Conservation (phyloP, 2,797 vertebrate species). For the Galagoides demidoff region DNA sequence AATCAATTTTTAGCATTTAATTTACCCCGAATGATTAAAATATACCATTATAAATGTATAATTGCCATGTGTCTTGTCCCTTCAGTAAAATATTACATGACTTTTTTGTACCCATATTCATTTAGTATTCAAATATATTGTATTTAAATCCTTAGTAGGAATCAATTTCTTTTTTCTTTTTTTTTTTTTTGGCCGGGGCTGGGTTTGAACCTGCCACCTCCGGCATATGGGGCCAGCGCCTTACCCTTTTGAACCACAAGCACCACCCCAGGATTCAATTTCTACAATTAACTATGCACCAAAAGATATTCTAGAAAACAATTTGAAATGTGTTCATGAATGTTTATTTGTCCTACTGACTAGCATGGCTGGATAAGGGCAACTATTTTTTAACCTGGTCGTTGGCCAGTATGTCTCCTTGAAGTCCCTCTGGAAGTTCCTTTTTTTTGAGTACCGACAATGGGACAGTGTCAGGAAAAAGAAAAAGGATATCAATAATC, state of each 20-base stretch:
- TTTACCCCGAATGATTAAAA: conserved; percentile 67
- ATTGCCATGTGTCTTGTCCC: conserved; percentile 23
- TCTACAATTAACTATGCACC: neutral
- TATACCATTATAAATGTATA: conserved; percentile 48
- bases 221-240: too few relatives aligned
- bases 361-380: neutral
- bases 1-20: conserved; percentile 51
- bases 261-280: neutral
- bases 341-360: neutral
- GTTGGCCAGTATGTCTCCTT: neutral
- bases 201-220: too few relatives aligned
- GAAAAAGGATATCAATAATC: neutral
- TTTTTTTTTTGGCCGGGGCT: too few relatives aligned
- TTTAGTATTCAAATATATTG: conserved; percentile 22
- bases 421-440: neutral
- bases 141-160: neutral
- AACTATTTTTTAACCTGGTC: neutral
- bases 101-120: conserved; percentile 30
- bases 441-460: neutral
- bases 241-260: too few relatives aligned
- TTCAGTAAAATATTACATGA: conserved; percentile 31
- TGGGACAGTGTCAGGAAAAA: neutral
- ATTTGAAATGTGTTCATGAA: neutral
- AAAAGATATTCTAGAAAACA: neutral
- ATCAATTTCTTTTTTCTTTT: neutral